Percentiles rank a stretch among this genome's conserved stretches.
These are phyloP conservation scores for Botia kubotai DNA, from an alignment of 2,797 vertebrate genomes.

Conservation along the genomic window DNA sequence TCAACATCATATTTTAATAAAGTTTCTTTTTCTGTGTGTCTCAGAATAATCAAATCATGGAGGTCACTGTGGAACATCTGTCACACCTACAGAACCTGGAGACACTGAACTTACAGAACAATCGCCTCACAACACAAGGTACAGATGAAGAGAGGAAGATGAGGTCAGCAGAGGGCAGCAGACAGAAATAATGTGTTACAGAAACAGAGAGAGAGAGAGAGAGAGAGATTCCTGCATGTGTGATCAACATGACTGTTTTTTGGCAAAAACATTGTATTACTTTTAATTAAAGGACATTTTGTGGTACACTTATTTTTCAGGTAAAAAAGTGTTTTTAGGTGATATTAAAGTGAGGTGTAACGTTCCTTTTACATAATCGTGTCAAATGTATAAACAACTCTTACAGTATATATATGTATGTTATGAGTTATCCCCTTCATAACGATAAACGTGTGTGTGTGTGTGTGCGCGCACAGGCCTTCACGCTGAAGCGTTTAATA, in stretches of 20 bases:
- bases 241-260: slow-evolving; percentile 21
- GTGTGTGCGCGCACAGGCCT: slow-evolving; percentile 78
- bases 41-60: slow-evolving; percentile 94
- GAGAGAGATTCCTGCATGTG: slow-evolving; percentile 32
- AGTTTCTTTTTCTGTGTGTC: slow-evolving; percentile 12
- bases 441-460: no score
- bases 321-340: no score
- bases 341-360: no score
- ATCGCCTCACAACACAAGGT: slow-evolving; percentile 92
- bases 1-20: neutral
- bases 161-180: neutral
- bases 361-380: no score
- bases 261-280: no score
- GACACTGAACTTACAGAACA: slow-evolving; percentile 97
- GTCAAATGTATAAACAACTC: no score
- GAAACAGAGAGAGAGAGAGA: neutral
- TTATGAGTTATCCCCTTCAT: no score
- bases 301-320: no score
- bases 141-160: neutral
- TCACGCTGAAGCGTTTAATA: slow-evolving; percentile 92
- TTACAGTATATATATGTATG: no score
- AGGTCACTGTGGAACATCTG: slow-evolving; percentile 87
- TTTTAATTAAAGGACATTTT: no score
- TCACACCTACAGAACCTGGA: slow-evolving; percentile 87
- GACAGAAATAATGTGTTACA: slow-evolving; percentile 54